These are phyloP conservation scores for Drosophila repleta DNA, from an alignment of 1,140 invertebrate genomes.

Conservation along the genomic window DNA sequence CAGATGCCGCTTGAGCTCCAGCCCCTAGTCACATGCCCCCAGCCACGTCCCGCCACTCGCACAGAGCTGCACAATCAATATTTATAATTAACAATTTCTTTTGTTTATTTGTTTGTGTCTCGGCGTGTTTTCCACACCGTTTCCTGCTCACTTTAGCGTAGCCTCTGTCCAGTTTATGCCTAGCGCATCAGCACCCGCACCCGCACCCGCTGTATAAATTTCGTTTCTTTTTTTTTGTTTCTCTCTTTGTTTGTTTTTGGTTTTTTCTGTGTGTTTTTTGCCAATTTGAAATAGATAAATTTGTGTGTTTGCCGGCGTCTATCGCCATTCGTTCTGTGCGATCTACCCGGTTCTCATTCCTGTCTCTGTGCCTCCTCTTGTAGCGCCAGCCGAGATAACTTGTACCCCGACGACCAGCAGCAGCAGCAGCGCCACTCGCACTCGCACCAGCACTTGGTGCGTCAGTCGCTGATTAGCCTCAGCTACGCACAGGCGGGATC, in stretches of 20 bases:
- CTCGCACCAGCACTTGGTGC: conserved; percentile 79
- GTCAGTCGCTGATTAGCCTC: conserved; percentile 82
- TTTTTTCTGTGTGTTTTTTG: too few species aligned
- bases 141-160: conserved; percentile 79
- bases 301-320: conserved; percentile 59
- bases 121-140: conserved; percentile 46
- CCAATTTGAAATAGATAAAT: conserved; percentile 72
- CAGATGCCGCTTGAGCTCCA: conserved; percentile 36
- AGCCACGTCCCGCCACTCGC: conserved; percentile 6
- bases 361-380: conserved; percentile 59
- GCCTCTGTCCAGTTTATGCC: conserved; percentile 36
- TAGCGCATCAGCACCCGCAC: neutral
- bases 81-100: conserved; percentile 79
- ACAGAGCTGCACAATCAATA: conserved; percentile 75
- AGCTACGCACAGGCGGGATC: conserved; percentile 71
- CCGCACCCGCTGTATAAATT: conserved; percentile 20
- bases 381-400: conserved; percentile 83
- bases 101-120: conserved; percentile 73
- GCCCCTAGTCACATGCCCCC: conserved; percentile 25
- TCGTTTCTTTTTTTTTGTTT: neutral
- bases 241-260: too few species aligned
- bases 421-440: conserved; percentile 74
- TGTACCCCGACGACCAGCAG: conserved; percentile 76
- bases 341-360: conserved; percentile 59
- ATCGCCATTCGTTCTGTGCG: conserved; percentile 38